A percentile compares a stretch with the other conserved stretches of the same genome.
These are phyloP conservation scores for Drosophila quadrilineata DNA, from an alignment of 1,140 invertebrate genomes.

Conservation along the genomic window DNA sequence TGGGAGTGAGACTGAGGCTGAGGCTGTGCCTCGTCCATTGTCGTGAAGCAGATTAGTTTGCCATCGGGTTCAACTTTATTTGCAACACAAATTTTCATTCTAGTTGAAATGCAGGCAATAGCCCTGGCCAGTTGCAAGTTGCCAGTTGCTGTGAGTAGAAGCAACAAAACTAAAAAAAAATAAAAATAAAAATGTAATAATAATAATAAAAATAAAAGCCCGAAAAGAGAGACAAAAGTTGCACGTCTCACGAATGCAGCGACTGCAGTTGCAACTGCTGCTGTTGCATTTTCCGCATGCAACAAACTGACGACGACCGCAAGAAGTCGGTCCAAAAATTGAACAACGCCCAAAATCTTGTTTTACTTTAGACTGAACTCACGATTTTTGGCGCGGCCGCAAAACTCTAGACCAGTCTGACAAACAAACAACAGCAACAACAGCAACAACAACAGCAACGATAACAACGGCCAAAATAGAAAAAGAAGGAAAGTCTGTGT, in stretches of 20 bases:
- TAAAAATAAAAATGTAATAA: neutral
- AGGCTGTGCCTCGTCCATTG: constrained; percentile 58
- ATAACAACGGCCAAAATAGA: too few relatives aligned
- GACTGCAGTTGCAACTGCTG: neutral
- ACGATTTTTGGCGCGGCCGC: constrained; percentile 55
- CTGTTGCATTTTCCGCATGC: constrained; percentile 59
- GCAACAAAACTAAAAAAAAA: neutral
- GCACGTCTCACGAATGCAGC: constrained; percentile 50
- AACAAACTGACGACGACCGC: constrained; percentile 38
- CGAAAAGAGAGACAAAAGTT: constrained; percentile 46
- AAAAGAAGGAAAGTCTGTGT: too few relatives aligned
- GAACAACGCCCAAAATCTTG: constrained; percentile 78
- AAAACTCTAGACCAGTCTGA: constrained; percentile 16
- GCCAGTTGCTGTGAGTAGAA: constrained; percentile 16
- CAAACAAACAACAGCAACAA: too few relatives aligned
- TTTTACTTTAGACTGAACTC: constrained; percentile 67
- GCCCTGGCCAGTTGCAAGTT: constrained; percentile 27
- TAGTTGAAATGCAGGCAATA: constrained; percentile 61
- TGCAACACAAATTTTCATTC: constrained; percentile 79
- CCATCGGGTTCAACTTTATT: constrained; percentile 79
- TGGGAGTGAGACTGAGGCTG: neutral
- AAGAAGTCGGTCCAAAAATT: constrained; percentile 65
- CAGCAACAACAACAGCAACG: too few relatives aligned
- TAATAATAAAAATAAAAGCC: neutral
- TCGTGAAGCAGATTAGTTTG: constrained; percentile 79